Base-by-base conservation (phyloP, 2,888 invertebrate species). In the Noctua janthina region DNA sequence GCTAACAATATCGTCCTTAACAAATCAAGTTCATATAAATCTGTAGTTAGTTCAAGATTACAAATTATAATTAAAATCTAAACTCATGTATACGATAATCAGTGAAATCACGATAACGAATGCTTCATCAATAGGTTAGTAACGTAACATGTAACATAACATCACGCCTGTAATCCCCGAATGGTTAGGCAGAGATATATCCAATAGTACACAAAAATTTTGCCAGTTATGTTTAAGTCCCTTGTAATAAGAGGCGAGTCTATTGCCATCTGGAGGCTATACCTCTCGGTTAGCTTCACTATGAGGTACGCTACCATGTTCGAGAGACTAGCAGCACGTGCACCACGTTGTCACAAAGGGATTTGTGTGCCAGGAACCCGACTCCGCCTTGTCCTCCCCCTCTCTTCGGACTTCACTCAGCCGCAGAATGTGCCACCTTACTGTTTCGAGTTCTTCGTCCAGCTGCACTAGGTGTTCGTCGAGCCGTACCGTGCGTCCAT, bases 31-130 rank as follows among this genome's bases (percentile, higher is more conserved):
- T 78, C 78, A 79, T n/a, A 54, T n/a, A 46, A 20, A 43, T 43
- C 35, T 54, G 23, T 43, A 20, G 79, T 46, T 35, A 79, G 80
- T 69, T 80, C 71, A 78, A 78, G 78, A 69, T 70, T 69, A 70
- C 46, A 15, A 79, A 78, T 78, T 79, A 79, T 54, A 46, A 35
- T 29, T 39, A 20, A 68, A 35, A 69, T 23, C 3, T 1, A 35
- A 43, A n/a, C n/a, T 46, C 15, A 49, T 15, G 78, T 80, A 23
- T 39, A 80, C n/a, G 49, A 35, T 46, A 29, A 56, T 43, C 17
- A 39, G 20, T 49, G 29, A 20, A n/a, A 79, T 35, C 67, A 66
- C 39, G 20, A 72, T 35, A 46, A 15, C 6, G 29, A 17, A 17
- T 67, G 13, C 23, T 43, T 67, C 39, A 67, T 67, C 39, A 43